A percentile compares a stretch with the other conserved stretches of the same genome.
These are phyloP conservation scores for Cephalopachus bancanus DNA, from an alignment of 2,797 vertebrate species.

Conservation along the genomic window DNA sequence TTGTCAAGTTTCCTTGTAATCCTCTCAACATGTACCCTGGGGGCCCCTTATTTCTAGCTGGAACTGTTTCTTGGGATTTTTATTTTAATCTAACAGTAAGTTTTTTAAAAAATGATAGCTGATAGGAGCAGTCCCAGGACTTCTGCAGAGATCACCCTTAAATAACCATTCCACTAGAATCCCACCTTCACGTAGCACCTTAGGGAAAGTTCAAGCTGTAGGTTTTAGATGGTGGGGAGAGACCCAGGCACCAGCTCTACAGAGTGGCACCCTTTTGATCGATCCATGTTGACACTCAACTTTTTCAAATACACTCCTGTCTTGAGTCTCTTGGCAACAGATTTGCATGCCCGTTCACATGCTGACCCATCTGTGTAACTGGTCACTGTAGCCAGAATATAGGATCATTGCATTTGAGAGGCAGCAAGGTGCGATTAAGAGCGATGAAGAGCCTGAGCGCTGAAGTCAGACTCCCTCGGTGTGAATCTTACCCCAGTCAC, in stretches of 20 bases:
- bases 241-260: rapidly evolving
- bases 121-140: not conserved
- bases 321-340: not conserved
- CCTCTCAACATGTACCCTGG: not conserved
- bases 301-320: not conserved
- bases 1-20: not conserved
- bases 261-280: not conserved
- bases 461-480: not conserved
- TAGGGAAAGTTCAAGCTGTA: rapidly evolving
- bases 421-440: no score
- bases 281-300: not conserved
- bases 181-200: not conserved
- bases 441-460: not conserved
- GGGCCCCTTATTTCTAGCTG: not conserved
- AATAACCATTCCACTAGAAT: not conserved
- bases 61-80: not conserved
- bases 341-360: rapidly evolving
- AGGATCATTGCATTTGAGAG: rapidly evolving
- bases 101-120: not conserved
- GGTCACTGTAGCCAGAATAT: not conserved
- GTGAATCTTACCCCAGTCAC: not conserved
- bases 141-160: not conserved
- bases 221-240: not conserved
- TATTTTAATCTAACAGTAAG: not conserved
- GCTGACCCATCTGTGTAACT: no score